These are phyloP conservation scores for Drosophila willistoni DNA, from an alignment of 1,140 invertebrate genomes.

Conservation along the genomic window DNA sequence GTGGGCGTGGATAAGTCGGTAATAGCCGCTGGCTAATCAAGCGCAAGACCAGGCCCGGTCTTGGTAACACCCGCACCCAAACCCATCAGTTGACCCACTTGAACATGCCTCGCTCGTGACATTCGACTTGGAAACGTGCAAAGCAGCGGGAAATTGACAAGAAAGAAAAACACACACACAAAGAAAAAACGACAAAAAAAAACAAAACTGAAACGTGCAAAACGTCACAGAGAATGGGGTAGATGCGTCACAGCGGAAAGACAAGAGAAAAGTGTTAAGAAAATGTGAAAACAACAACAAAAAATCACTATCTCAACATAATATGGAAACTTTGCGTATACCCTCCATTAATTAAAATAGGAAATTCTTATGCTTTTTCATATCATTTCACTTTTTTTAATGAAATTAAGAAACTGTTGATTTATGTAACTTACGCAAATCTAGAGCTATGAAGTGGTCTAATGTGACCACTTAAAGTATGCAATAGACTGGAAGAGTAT, in stretches of 20 bases:
- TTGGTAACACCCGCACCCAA: constrained; percentile 1
- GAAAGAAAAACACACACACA: constrained; percentile 34
- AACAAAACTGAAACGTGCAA: constrained; percentile 41
- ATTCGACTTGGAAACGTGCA: constrained; percentile 74
- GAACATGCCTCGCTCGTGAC: constrained; percentile 77
- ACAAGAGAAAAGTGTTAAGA: constrained; percentile 46
- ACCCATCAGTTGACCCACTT: constrained; percentile 63
- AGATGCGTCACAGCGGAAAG: constrained; percentile 71
- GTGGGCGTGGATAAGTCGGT: constrained; percentile 33
- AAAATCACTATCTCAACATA: not conserved
- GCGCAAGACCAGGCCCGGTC: constrained; percentile 20
- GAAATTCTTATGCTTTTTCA: too few relatives aligned
- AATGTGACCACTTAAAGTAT: too few relatives aligned
- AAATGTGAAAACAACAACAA: constrained; percentile 22
- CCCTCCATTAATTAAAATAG: not conserved
- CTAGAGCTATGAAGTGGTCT: too few relatives aligned
- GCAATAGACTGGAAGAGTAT: too few relatives aligned
- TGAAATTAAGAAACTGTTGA: too few relatives aligned
- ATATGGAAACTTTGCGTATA: constrained; percentile 13
- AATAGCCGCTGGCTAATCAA: constrained; percentile 42
- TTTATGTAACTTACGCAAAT: too few relatives aligned
- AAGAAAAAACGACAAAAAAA: constrained; percentile 19
- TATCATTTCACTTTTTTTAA: too few relatives aligned
- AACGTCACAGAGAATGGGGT: constrained; percentile 35
- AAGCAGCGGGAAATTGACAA: constrained; percentile 68